Evolutionary conservation across 2,797 vertebrate species (phyloP), one percentile per base, ranked within the genome.

Genomic region (Tenualosa thibaudeaui): DNA sequence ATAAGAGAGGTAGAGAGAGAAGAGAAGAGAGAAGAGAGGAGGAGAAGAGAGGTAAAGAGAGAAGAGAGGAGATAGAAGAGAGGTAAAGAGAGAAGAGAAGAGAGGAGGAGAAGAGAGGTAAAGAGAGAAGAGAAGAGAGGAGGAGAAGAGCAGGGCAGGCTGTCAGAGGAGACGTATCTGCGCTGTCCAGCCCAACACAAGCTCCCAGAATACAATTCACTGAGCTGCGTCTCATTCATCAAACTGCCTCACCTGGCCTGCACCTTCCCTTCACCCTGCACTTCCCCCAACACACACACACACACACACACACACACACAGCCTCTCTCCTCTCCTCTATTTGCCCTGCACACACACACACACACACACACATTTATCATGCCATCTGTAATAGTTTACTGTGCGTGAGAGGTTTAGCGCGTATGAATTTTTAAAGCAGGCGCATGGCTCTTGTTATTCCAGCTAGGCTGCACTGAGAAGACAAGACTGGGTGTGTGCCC

Each of bases 181-280:
- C 40, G 71, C 71, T 46, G 71, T 78, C 71, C 71, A 19, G 71
- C 71, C 37, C 37, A 78, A 78, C 71, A 22, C 71, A 78, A 71
- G 65, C 65, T 71, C 71, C 71, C 71, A 78, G 71, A 78, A 46
- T 78, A 78, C 71, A 78, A 78, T 78, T 78, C 71, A 78, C 71
- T 78, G 71, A 78, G 71, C 71, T 19, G 26, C 71, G 40, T 78
- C 71, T 46, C 71, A 78, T 78, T 78, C 40, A 78, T 78, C 71
- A 78, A 78, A 46, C 71, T 78, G 71, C 71, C 78, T 85, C 84
- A 65, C 60, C 75, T 81, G 46, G 40, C 5, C 40, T 22, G 53
- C 85, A 53, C 54, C 37, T 43, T 43, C 31, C 46, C 46, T 7
- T 58, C 58, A 82, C 19, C 37, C 17, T 5, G 17, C 40, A 37